Conservation (phyloP, 2,888 invertebrate genomes). For the Megastigmus dorsalis region DNA sequence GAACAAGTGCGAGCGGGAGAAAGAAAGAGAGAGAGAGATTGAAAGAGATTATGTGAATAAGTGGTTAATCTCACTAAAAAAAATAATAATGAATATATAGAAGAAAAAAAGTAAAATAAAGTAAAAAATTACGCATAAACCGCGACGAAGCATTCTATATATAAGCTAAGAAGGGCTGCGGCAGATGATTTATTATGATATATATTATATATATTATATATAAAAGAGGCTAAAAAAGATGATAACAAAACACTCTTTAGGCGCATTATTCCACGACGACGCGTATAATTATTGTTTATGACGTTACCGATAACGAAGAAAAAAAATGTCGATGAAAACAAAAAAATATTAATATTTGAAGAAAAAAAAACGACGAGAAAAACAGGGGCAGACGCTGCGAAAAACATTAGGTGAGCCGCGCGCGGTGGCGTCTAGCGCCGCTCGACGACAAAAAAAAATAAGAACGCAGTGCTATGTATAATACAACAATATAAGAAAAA, state of each 20-base stretch:
- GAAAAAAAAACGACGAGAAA: not conserved
- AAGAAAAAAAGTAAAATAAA: constrained; percentile 47
- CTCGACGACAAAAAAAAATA: no score
- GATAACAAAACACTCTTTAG: constrained; percentile 32
- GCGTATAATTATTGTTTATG: constrained; percentile 50
- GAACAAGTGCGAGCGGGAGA: not conserved
- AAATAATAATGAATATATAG: constrained; percentile 46
- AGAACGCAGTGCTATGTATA: not conserved
- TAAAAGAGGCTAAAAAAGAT: constrained; percentile 27
- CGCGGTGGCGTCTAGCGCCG: not conserved
- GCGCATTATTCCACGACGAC: constrained; percentile 34
- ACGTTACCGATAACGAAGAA: constrained; percentile 34
- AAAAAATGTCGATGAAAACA: not conserved
- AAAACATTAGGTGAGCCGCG: not conserved
- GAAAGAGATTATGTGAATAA: constrained; percentile 67
- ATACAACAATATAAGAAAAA: not conserved
- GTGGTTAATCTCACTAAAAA: constrained; percentile 61
- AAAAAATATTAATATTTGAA: constrained; percentile 23
- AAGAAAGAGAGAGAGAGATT: constrained; percentile 24
- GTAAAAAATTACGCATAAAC: constrained; percentile 34
- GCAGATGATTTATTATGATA: constrained; percentile 50
- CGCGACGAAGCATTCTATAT: constrained; percentile 46
- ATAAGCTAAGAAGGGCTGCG: constrained; percentile 32
- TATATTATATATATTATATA: constrained; percentile 17
- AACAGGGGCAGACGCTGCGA: not conserved